A percentile compares a stretch with the other conserved stretches of the same genome.
These are phyloP conservation scores for Heterodera carotae DNA, from an alignment of 1,140 invertebrate species.

Conservation along the genomic window DNA sequence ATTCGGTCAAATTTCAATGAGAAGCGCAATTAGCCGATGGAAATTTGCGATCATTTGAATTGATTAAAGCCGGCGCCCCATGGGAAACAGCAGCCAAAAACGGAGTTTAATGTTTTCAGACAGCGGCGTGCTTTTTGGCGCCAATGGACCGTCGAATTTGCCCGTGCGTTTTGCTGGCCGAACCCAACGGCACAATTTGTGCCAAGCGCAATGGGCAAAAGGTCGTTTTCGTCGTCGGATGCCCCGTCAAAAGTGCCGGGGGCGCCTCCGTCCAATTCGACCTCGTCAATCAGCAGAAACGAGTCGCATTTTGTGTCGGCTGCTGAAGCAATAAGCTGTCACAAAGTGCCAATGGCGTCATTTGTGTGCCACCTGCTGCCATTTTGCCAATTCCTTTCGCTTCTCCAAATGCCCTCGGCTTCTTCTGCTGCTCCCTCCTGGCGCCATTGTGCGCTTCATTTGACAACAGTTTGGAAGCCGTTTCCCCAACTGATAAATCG, in stretches of 20 bases:
- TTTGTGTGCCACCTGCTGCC: not conserved
- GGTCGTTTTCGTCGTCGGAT: slow-evolving; percentile 6
- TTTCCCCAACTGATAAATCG: not conserved
- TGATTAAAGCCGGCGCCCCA: not conserved
- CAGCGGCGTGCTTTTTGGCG: not conserved
- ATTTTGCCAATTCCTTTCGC: not conserved
- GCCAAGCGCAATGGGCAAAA: slow-evolving; percentile 6
- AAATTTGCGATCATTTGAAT: slow-evolving; percentile 8
- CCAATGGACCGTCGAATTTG: not conserved
- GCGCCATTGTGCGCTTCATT: not conserved
- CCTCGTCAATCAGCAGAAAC: slow-evolving; percentile 17
- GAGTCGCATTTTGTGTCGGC: not conserved
- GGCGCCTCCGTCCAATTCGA: slow-evolving; percentile 12
- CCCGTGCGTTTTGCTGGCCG: not conserved
- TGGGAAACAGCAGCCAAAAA: slow-evolving; percentile 11
- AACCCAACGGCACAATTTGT: not conserved
- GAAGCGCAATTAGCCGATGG: not conserved
- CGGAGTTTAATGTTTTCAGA: not conserved
- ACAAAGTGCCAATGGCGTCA: not conserved
- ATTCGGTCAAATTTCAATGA: too few species aligned
- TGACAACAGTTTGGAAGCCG: slow-evolving; percentile 11
- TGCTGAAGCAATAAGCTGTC: not conserved
- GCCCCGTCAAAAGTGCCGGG: not conserved
- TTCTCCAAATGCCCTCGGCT: not conserved
- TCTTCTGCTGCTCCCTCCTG: not conserved